Evolutionary conservation across 2,797 vertebrate genomes (phyloP), one percentile per base, ranked within the genome.

Genomic region (Percopsis omiscomaycus): DNA sequence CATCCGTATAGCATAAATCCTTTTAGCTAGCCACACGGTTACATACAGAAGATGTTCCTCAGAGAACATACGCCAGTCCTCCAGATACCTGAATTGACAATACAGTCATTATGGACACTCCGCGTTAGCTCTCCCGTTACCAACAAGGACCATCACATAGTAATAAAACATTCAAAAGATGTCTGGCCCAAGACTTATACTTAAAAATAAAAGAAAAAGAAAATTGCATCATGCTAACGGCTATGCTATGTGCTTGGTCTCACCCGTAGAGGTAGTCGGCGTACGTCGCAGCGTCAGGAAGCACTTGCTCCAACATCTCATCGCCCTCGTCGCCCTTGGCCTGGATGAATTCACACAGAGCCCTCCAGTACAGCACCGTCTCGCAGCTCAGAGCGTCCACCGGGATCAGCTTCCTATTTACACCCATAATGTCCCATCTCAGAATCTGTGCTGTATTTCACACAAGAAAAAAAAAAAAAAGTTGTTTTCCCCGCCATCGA

Each of bases 201-300:
- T 60, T 4, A 1, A 16, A 29, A 2, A 53, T 5, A 27, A 56
- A 47, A 14, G 59, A 64, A 27, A 32, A n/a, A 13, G 6, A 0
- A 32, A 64, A 51, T 29, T 22, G 22, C 11, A 3, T 12, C 9
- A 13, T 9, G 50, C 15, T 5, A 27, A 10, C 11, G 11, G 3
- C n/a, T 9, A 44, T 5, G 6, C 15, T 44, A 10, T 5, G 28
- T 15, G 15, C 55, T 1, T 50, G 42, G 22, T 54, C 59, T 80
- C 93, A 98, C 97, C 94, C 94, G 54, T 89, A 84, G 60, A 99
- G 92, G 87, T 98, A 99, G 55, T 94, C 86, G 0, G 94, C 93
- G 14, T 94, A 98, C 49, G 93, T 73, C 59, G 93, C 95, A 59
- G 95, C 89, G 62, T 98, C 97, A 47, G 97, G 94, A 55, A 99